These are phyloP conservation scores for Athalia rosae DNA, from an alignment of 2,888 invertebrate genomes.

Conservation along the genomic window DNA sequence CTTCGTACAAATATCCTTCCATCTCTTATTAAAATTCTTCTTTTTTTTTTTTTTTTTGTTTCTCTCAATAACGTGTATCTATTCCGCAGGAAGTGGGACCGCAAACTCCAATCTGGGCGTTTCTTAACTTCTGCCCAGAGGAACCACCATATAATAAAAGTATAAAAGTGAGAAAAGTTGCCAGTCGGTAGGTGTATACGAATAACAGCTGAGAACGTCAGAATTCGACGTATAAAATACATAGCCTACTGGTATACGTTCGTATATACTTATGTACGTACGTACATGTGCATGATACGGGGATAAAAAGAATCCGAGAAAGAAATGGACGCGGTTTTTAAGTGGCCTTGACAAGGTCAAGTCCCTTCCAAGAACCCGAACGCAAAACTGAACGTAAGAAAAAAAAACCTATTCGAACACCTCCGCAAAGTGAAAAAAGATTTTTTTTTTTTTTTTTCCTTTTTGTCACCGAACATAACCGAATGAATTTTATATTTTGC, in stretches of 20 bases:
- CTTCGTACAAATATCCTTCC: no score
- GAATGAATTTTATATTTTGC: no score
- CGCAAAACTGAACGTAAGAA: not conserved
- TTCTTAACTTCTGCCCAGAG: constrained; percentile 1
- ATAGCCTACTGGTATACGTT: not conserved
- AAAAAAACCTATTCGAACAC: not conserved
- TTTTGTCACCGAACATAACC: no score
- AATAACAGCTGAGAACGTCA: not conserved
- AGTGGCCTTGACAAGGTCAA: constrained; percentile 44
- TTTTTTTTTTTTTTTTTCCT: no score
- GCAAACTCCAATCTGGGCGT: constrained; percentile 10
- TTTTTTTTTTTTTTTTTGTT: not conserved
- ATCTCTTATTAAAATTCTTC: not conserved
- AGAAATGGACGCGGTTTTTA: constrained; percentile 40
- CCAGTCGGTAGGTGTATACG: not conserved
- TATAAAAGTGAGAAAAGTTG: not conserved
- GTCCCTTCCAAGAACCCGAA: not conserved
- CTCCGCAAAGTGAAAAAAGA: no score
- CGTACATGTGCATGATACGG: not conserved
- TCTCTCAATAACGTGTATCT: not conserved
- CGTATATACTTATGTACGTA: no score
- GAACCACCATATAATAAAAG: constrained; percentile 3
- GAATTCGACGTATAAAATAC: not conserved
- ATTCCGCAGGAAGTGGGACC: constrained; percentile 27
- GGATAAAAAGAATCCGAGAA: constrained; percentile 35